Base-by-base conservation (phyloP, 2,113 vertebrate genomes). In the Platysteira castanea region DNA sequence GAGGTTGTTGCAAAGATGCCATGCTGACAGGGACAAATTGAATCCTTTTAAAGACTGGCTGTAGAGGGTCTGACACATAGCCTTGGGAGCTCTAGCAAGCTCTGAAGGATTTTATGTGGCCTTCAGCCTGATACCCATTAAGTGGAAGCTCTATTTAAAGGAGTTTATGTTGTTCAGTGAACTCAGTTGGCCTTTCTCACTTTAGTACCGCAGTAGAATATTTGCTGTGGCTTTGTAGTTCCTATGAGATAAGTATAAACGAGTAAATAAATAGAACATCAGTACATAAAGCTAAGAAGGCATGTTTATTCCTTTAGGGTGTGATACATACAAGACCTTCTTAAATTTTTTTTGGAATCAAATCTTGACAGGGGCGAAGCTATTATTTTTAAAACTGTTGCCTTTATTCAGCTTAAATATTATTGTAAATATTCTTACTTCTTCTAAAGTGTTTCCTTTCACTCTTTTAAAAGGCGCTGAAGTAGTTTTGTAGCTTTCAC, bases 101-200 rank as follows among this genome's bases (percentile, higher is more conserved):
- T 89, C 89, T 1, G n/a, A 87, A 82, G 33, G 61, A 44, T 82
- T 89, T 84, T 78, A 35, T 76, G 57, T 76, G n/a, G 56, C 65
- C 44, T 93, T 89, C 64, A 82, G 74, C 73, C 37, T 84, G 47
- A 68, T 89, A 70, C 9, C 47, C 75, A 39, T 86, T 93, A 84
- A 74, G 47, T 81, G n/a, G 60, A 81, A 89, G 19, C 15, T 46
- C 57, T 84, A 0, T 82, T 85, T 88, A 52, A 78, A 56, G 65
- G 53, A 85, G 35, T 64, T 86, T 75, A 35, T 53, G 41, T 84
- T 87, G 69, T 81, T 59, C 73, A 81, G 20, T 90, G 65, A 75
- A 90, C 79, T 93, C 71, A 90, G 3, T 27, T 95, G 64, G 41
- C 47, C 46, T 90, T 95, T 95, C 73, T 92, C 76, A 60, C 76